phyloP scores from a whole-genome alignment of 2,797 vertebrate genomes.

The Salarias fasciatus region DNA sequence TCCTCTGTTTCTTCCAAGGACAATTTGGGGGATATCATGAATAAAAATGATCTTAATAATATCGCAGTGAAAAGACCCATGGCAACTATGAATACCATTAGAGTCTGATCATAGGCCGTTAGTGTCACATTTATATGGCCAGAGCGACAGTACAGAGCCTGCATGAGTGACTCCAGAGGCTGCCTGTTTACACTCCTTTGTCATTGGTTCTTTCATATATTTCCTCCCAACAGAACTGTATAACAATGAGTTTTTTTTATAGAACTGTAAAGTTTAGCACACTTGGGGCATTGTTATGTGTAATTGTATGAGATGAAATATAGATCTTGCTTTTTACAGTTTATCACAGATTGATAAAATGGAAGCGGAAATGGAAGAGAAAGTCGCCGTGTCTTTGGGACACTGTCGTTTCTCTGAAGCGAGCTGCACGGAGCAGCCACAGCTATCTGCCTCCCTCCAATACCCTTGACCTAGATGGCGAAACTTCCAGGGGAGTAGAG shows the following conservation, averaged over 20 bases:
- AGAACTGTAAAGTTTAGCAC: conserved; percentile 30
- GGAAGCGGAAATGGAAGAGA: conserved; percentile 39
- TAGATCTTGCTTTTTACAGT: conserved; percentile 33
- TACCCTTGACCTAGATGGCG: conserved; percentile 84
- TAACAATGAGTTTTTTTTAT: conserved; percentile 28
- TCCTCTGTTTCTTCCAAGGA: conserved; percentile 84
- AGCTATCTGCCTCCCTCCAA: conserved; percentile 60
- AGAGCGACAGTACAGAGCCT: conserved; percentile 55
- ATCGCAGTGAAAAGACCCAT: conserved; percentile 74
- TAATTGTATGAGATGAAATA: conserved; percentile 30
- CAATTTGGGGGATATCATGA: conserved; percentile 86
- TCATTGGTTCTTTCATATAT: conserved; percentile 49
- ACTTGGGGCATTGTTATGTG: conserved; percentile 36
- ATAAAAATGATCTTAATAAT: conserved; percentile 87
- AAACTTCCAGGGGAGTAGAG: conserved; percentile 73
- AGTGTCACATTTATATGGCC: conserved; percentile 74
- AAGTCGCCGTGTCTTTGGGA: conserved; percentile 71
- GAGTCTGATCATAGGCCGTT: conserved; percentile 74
- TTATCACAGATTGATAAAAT: conserved; percentile 36
- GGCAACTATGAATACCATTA: conserved; percentile 86
- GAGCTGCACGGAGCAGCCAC: conserved; percentile 53
- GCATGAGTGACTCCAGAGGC: conserved; percentile 53
- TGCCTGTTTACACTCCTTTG: conserved; percentile 55
- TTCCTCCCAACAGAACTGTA: conserved; percentile 26
- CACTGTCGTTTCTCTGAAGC: conserved; percentile 44